Evolutionary conservation across 2,797 vertebrate genomes (phyloP).

Genomic region (Leucoraja ocellata): DNA sequence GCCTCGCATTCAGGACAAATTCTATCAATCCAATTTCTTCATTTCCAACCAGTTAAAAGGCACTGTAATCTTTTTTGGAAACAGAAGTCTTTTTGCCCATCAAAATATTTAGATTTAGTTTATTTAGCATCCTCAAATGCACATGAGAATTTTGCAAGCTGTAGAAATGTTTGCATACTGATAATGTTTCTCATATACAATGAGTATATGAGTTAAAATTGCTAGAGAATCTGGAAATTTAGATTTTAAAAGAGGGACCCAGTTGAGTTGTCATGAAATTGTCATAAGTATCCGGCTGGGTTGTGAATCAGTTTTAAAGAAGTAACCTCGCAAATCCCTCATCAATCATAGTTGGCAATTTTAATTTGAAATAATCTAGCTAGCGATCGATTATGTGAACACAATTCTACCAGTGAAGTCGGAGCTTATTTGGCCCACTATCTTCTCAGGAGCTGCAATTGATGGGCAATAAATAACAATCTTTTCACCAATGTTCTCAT

Average conservation of each 20-base stretch:
- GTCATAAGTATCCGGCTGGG: not conserved
- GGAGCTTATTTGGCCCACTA: not conserved
- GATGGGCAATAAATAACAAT: not conserved
- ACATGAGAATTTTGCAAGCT: not conserved
- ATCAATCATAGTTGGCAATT: not conserved
- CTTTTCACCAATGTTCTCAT: not conserved
- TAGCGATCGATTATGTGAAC: not conserved
- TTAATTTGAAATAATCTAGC: not conserved
- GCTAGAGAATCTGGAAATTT: not conserved
- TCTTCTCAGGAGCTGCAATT: not conserved
- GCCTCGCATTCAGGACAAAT: not conserved
- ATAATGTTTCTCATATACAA: not conserved
- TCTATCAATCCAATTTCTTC: not conserved
- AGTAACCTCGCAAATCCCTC: too few species aligned
- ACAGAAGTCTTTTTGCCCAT: not conserved
- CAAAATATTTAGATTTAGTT: not conserved
- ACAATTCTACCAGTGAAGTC: not conserved
- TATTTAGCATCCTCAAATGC: too few species aligned
- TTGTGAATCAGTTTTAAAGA: not conserved
- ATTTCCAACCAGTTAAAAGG: not conserved
- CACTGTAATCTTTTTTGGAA: not conserved
- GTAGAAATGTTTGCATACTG: not conserved
- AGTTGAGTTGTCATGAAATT: not conserved
- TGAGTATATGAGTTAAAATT: not conserved
- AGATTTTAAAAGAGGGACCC: not conserved